Conservation (phyloP, 2,113 vertebrate species). For the Herpetotheres cachinnans region DNA sequence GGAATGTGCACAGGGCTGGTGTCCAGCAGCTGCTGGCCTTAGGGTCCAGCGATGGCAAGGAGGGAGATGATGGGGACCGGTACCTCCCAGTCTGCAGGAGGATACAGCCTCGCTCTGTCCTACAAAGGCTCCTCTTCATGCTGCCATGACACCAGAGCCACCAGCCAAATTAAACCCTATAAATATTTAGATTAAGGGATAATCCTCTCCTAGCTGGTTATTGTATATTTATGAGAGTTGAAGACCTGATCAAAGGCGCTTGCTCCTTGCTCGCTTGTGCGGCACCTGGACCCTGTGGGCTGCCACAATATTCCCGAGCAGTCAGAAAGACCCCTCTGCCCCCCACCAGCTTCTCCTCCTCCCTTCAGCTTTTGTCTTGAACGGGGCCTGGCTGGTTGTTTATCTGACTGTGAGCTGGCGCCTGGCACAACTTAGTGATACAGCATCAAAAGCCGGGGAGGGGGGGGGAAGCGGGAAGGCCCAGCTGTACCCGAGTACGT, state of each 20-base stretch:
- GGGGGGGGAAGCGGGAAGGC: background rate
- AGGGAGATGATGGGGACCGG: background rate
- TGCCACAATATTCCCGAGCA: background rate
- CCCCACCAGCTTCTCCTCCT: background rate
- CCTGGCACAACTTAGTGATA: background rate
- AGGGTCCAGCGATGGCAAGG: rapidly evolving
- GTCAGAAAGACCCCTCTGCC: background rate
- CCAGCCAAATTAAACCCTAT: background rate
- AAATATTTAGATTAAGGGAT: conserved; percentile 14
- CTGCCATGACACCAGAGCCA: background rate
- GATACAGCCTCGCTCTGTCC: background rate
- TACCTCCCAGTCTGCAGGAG: rapidly evolving
- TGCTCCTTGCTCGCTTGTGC: background rate
- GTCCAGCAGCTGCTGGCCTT: background rate
- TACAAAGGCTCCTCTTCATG: background rate
- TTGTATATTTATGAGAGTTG: background rate
- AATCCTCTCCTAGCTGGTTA: background rate
- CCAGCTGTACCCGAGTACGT: background rate
- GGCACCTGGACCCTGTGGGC: rapidly evolving
- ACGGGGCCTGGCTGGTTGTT: background rate
- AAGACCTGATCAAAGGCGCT: background rate
- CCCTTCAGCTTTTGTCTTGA: background rate
- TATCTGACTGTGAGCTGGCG: background rate
- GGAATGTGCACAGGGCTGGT: background rate
- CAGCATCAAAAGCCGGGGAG: background rate